These are phyloP conservation scores for Tetanocera ferruginea DNA, from an alignment of 2,888 invertebrate genomes.

Conservation along the genomic window DNA sequence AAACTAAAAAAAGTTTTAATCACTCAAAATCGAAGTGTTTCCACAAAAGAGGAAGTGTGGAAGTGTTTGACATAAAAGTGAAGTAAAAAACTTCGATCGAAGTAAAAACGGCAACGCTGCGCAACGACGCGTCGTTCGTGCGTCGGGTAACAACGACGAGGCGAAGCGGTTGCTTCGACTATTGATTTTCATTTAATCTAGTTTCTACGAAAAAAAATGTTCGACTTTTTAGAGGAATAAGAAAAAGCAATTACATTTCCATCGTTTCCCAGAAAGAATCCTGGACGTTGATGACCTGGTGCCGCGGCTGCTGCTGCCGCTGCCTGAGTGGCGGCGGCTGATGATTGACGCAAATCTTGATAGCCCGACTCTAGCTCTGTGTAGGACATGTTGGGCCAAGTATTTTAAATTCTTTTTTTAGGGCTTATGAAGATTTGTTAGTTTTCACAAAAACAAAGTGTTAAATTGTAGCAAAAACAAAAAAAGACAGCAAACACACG, in stretches of 20 bases:
- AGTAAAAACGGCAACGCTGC: neutral
- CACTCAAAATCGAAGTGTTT: too few species aligned
- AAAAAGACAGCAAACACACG: neutral
- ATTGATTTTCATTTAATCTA: conserved; percentile 12
- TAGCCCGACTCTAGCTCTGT: conserved; percentile 94
- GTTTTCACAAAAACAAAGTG: neutral
- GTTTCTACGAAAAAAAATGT: neutral
- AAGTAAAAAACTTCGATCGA: too few species aligned
- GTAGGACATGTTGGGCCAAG: conserved; percentile 80
- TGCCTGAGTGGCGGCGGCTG: conserved; percentile 73
- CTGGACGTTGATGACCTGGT: conserved; percentile 56
- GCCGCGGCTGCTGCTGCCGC: conserved; percentile 34
- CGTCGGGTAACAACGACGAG: conserved; percentile 12
- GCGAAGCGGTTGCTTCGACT: conserved; percentile 19
- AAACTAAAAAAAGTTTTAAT: neutral
- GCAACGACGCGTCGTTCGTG: neutral
- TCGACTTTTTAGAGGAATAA: neutral
- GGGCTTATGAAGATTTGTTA: neutral
- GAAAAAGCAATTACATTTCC: conserved; percentile 72
- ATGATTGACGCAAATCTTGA: conserved; percentile 77
- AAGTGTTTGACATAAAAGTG: too few species aligned
- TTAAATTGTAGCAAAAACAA: neutral
- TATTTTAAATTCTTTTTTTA: neutral
- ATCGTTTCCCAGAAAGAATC: conserved; percentile 82
- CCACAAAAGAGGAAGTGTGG: too few species aligned